Evolutionary conservation across 2,888 invertebrate genomes (phyloP).

Genomic region (Campoplex capitator): DNA sequence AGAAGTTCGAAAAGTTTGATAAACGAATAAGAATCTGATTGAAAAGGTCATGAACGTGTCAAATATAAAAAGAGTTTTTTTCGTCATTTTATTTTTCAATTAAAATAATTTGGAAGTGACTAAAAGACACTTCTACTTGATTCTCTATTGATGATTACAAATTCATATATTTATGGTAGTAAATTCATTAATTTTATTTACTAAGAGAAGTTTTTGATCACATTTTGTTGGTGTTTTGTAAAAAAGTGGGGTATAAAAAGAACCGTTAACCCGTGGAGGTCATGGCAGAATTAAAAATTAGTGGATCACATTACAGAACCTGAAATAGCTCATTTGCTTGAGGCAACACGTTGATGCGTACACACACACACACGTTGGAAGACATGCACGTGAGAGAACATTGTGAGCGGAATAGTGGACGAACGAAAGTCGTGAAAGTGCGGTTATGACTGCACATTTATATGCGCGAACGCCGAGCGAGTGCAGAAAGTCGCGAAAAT

Average conservation of each 20-base stretch:
- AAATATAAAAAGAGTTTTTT: no score
- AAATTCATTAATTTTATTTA: no score
- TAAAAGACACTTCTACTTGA: background rate
- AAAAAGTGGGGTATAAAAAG: background rate
- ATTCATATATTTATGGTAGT: no score
- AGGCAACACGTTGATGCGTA: background rate
- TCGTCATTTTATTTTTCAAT: background rate
- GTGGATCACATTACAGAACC: background rate
- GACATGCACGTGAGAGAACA: conserved; percentile 8
- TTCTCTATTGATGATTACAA: background rate
- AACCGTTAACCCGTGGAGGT: background rate
- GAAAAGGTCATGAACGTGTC: no score
- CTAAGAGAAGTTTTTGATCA: no score
- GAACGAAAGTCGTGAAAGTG: conserved; percentile 82
- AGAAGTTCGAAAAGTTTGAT: background rate
- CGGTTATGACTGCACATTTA: conserved; percentile 58
- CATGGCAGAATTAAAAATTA: background rate
- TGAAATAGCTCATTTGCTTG: background rate
- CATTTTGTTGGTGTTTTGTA: no score
- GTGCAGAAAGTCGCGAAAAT: conserved; percentile 34
- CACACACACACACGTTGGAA: conserved; percentile 6
- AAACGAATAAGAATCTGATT: background rate
- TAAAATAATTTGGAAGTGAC: background rate
- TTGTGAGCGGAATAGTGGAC: conserved; percentile 29
- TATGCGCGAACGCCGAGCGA: conserved; percentile 47